Conservation (phyloP, 92 coral and sea anemone species). For the Porites lobata region DNA sequence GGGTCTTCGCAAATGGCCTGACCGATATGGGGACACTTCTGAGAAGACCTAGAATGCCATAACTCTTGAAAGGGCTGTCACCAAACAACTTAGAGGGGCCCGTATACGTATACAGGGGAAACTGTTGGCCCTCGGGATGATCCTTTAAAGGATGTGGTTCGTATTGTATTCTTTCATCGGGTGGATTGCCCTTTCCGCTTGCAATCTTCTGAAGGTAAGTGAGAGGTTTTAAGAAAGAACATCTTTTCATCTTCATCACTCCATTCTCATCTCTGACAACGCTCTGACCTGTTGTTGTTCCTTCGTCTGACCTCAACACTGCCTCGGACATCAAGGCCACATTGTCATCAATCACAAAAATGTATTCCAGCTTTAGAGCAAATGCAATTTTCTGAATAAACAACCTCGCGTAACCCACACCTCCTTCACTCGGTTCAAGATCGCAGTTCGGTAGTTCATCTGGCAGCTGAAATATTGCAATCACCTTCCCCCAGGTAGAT, state of each 20-base stretch:
- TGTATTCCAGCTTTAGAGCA: conserved; percentile 51
- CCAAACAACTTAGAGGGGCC: conserved; percentile 56
- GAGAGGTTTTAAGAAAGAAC: conserved; percentile 53
- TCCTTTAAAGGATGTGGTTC: conserved; percentile 28
- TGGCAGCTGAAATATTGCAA: conserved; percentile 57
- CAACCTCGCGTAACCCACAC: conserved; percentile 59
- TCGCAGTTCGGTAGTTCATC: conserved; percentile 35
- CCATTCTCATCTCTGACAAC: conserved; percentile 50
- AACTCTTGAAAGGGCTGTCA: conserved; percentile 29
- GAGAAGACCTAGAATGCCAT: conserved; percentile 59
- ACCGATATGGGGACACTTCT: conserved; percentile 40
- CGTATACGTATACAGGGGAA: conserved; percentile 60
- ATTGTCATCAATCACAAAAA: conserved; percentile 61
- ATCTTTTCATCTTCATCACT: conserved; percentile 37
- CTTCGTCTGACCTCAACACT: neutral
- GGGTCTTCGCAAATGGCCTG: conserved; percentile 45
- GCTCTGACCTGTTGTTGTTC: neutral
- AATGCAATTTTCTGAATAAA: conserved; percentile 57
- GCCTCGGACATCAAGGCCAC: conserved; percentile 63
- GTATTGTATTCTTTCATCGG: neutral
- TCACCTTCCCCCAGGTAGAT: conserved; percentile 64
- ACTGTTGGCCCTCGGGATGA: conserved; percentile 5
- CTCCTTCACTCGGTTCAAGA: conserved; percentile 47
- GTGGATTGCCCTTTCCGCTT: conserved; percentile 30
- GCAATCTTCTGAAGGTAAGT: conserved; percentile 42